Percentiles rank a stretch among this genome's conserved stretches.
phyloP scores from a whole-genome alignment of 2,888 invertebrate species.

The Drosophila borealis region DNA sequence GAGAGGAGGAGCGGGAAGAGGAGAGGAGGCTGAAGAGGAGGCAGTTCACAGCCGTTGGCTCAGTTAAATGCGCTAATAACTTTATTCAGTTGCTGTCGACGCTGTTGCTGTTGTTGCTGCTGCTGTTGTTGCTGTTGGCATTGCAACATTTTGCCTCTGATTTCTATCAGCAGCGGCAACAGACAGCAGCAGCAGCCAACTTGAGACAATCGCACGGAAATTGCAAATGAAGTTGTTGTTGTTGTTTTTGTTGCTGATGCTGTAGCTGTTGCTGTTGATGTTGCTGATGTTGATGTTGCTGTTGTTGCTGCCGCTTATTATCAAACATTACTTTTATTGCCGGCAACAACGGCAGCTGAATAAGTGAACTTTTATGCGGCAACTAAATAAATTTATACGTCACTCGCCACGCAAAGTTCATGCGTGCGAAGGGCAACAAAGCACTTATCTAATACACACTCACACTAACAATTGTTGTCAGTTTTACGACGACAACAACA shows the following conservation, averaged over 20 bases:
- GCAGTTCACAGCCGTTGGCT: constrained; percentile 62
- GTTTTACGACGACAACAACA: constrained; percentile 25
- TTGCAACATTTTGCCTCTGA: constrained; percentile 73
- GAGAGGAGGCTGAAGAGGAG: neutral
- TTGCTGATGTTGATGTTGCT: constrained; percentile 17
- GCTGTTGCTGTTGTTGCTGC: constrained; percentile 31
- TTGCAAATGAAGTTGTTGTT: constrained; percentile 75
- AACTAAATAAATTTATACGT: constrained; percentile 54
- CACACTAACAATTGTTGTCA: constrained; percentile 39
- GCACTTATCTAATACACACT: constrained; percentile 56
- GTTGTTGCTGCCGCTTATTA: constrained; percentile 46
- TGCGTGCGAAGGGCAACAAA: constrained; percentile 74
- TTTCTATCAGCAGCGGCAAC: constrained; percentile 62
- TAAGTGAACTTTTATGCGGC: constrained; percentile 46
- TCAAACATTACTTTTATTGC: constrained; percentile 62
- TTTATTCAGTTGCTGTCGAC: constrained; percentile 70
- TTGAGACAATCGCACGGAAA: constrained; percentile 78
- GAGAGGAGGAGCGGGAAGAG: neutral
- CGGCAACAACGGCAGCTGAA: constrained; percentile 30
- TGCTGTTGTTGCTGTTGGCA: constrained; percentile 46
- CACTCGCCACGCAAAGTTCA: constrained; percentile 60
- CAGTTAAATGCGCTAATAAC: constrained; percentile 80
- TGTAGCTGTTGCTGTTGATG: constrained; percentile 48
- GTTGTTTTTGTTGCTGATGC: constrained; percentile 7
- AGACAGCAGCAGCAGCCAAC: constrained; percentile 31